These are phyloP conservation scores for Lerista edwardsae DNA, from an alignment of 2,797 vertebrate genomes.

Conservation along the genomic window DNA sequence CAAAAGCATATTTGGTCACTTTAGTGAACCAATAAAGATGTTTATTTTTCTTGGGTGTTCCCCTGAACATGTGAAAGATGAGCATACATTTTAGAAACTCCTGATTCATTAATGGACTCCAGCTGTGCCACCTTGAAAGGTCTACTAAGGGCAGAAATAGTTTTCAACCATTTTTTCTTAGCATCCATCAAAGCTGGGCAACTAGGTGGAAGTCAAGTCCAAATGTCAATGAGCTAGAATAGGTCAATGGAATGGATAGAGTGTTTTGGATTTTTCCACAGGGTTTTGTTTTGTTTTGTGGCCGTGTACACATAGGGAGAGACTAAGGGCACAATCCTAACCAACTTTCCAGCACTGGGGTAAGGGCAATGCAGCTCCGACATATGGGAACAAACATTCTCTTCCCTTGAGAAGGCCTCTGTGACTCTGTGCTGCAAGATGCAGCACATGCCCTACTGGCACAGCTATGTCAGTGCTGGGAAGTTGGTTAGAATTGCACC, in stretches of 20 bases:
- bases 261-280: neutral
- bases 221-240: neutral
- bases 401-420: too few species aligned
- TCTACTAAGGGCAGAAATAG: neutral
- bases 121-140: slow-evolving; percentile 29
- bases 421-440: too few species aligned
- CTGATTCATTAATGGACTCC: slow-evolving; percentile 18
- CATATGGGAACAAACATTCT: too few species aligned
- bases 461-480: too few species aligned
- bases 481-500: too few species aligned
- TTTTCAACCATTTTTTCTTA: slow-evolving; percentile 9
- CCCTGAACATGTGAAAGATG: slow-evolving; percentile 27
- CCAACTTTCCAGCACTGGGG: too few species aligned
- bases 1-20: slow-evolving; percentile 28
- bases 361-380: too few species aligned
- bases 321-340: neutral
- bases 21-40: slow-evolving; percentile 17
- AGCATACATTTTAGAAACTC: slow-evolving; percentile 20
- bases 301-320: too few species aligned
- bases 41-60: slow-evolving; percentile 39
- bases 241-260: neutral
- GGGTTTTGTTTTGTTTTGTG: neutral
- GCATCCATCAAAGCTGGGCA: neutral
- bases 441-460: too few species aligned
- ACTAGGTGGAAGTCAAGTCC: slow-evolving; percentile 5